Evolutionary conservation across 2,888 invertebrate species (phyloP), one percentile per base, ranked within the genome.

Genomic region (Philopedon plagiatum): DNA sequence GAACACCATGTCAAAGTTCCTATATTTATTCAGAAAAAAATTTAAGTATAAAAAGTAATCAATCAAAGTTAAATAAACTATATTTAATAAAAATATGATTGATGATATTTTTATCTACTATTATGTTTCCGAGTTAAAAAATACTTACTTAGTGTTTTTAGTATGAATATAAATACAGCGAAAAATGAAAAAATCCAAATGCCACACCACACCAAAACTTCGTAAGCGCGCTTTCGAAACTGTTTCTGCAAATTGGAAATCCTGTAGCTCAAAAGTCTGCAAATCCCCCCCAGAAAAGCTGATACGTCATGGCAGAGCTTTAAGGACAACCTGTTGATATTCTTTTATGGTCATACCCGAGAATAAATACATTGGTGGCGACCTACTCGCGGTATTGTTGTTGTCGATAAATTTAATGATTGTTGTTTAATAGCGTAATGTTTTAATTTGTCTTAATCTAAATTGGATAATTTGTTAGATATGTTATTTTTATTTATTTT

Each of bases 321-420:
- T 57, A 65, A 73, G 73, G 73, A 69, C 73, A 70, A 73, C 73
- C 60, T 73, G 73, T 73, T 70, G 69, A 23, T 62, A 56, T 46
- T 65, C 73, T 65, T 73, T 73, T 69, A 73, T 73, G 73, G 73
- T 56, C 73, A 73, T 73, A n/a, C n/a, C n/a, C n/a, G n/a, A n/a
- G n/a, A n/a, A n/a, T n/a, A n/a, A n/a, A n/a, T n/a, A 57, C 37
- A 62, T 60, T 69, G 68, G 63, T 44, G 19, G 46, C 71, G 64
- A 71, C 71, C 71, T 65, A 71, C 71, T 51, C 71, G 57, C 54
- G 54, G 39, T 46, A 63, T 49, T 56, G 54, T 65, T 64, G 32
- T 63, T 64, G 54, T 37, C 39, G 26, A 32, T 62, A 49, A 29
- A 29, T 46, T 34, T 46, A 9, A 7, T 32, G 19, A 9, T 21